phyloP scores from a whole-genome alignment of 1,140 invertebrate genomes.

The Temnothorax curvispinosus region DNA sequence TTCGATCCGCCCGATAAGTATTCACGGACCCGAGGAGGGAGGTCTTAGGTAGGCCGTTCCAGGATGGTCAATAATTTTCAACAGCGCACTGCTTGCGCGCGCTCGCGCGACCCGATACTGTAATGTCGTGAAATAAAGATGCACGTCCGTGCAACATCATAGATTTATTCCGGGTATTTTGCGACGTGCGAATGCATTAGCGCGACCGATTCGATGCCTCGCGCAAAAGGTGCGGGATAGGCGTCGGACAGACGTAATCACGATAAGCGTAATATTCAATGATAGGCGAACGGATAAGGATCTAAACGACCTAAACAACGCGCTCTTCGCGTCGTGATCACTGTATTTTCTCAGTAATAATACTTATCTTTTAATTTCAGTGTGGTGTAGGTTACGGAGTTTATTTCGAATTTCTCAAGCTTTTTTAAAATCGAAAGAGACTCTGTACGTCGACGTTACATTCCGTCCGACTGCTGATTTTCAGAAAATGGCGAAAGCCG shows the following conservation, averaged over 20 bases:
- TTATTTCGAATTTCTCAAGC: neutral
- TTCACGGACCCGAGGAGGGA: constrained; percentile 42
- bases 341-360: neutral
- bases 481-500: constrained; percentile 18
- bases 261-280: constrained; percentile 41
- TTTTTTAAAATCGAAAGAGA: neutral
- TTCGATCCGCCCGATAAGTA: constrained; percentile 54
- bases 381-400: neutral
- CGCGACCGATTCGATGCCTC: constrained; percentile 27
- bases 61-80: constrained; percentile 46
- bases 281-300: constrained; percentile 30
- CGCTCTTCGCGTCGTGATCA: neutral
- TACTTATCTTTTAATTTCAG: constrained; percentile 10
- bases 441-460: neutral
- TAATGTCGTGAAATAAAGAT: constrained; percentile 52
- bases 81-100: constrained; percentile 24
- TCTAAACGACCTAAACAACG: constrained; percentile 24
- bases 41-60: constrained; percentile 47
- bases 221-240: neutral
- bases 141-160: constrained; percentile 8
- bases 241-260: constrained; percentile 29
- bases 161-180: constrained; percentile 49
- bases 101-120: constrained; percentile 36
- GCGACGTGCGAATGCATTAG: constrained; percentile 17
- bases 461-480: neutral